Evolutionary conservation across 2,797 vertebrate species (phyloP).

Genomic region (Bradypus variegatus): DNA sequence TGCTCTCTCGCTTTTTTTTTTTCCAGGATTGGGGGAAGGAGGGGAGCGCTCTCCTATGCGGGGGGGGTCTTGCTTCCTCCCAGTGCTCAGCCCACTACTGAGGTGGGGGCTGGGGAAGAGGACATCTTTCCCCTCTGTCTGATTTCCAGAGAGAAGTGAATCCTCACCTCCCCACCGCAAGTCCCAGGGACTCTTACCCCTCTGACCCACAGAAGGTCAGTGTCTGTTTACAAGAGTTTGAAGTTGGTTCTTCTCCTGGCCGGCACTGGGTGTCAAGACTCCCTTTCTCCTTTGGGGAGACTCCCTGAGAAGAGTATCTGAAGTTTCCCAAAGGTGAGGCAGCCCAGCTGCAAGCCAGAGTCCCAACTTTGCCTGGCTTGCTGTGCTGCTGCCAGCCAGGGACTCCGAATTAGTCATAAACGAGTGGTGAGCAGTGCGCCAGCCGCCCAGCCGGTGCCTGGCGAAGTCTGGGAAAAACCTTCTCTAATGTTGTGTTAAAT

Average conservation of each 20-base stretch:
- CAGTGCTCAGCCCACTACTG: neutral
- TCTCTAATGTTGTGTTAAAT: conserved; percentile 77
- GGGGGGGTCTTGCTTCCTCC: conserved; percentile 37
- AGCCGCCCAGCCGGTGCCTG: conserved; percentile 71
- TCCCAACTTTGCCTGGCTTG: conserved; percentile 67
- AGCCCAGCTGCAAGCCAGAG: conserved; percentile 37
- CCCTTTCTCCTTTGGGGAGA: conserved; percentile 36
- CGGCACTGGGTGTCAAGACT: neutral
- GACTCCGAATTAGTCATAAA: conserved; percentile 64
- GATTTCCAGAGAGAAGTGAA: conserved; percentile 2
- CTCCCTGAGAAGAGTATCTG: conserved; percentile 53
- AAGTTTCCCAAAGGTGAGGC: conserved; percentile 66
- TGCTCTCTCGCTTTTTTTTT: conserved; percentile 28
- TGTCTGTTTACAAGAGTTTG: conserved; percentile 41
- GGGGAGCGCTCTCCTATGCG: neutral
- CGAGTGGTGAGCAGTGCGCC: conserved; percentile 59
- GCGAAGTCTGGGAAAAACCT: conserved; percentile 71
- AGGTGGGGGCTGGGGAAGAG: neutral
- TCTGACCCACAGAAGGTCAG: neutral
- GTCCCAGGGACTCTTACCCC: conserved; percentile 40
- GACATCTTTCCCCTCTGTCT: conserved; percentile 12
- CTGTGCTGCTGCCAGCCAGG: conserved; percentile 56
- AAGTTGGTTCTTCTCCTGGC: conserved; percentile 37
- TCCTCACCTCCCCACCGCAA: neutral
- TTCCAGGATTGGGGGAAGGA: conserved; percentile 47